A percentile compares a stretch with the other conserved stretches of the same genome.
Conservation (phyloP, 2,888 invertebrate genomes). For the Hyposoter didymator region DNA sequence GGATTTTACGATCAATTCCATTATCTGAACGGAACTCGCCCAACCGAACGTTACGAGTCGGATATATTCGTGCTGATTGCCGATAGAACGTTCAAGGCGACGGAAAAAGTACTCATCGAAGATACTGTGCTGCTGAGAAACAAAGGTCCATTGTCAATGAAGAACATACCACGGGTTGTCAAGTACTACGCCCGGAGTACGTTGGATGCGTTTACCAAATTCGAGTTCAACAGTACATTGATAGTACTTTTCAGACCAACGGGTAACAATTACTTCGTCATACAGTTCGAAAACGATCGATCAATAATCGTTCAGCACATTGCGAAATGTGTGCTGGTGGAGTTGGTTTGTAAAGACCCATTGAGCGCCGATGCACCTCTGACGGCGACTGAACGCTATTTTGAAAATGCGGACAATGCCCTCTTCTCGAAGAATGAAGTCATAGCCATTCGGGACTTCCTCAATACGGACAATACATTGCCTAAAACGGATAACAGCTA, state of each 20-base stretch:
- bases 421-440: neutral
- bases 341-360: neutral
- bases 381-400: neutral
- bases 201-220: neutral
- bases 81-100: neutral
- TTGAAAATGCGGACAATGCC: neutral
- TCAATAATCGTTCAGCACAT: neutral
- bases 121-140: neutral
- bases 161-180: neutral
- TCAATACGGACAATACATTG: neutral
- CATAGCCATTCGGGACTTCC: neutral
- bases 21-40: neutral
- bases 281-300: constrained; percentile 1
- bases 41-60: neutral
- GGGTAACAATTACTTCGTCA: neutral
- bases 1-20: neutral
- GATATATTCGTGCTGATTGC: neutral
- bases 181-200: neutral
- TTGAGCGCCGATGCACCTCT: neutral
- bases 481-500: neutral
- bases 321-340: neutral
- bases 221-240: neutral
- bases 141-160: neutral
- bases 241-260: neutral
- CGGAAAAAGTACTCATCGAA: neutral